These are phyloP conservation scores for Argopecten irradians DNA, from an alignment of 1,140 invertebrate species.

Conservation along the genomic window DNA sequence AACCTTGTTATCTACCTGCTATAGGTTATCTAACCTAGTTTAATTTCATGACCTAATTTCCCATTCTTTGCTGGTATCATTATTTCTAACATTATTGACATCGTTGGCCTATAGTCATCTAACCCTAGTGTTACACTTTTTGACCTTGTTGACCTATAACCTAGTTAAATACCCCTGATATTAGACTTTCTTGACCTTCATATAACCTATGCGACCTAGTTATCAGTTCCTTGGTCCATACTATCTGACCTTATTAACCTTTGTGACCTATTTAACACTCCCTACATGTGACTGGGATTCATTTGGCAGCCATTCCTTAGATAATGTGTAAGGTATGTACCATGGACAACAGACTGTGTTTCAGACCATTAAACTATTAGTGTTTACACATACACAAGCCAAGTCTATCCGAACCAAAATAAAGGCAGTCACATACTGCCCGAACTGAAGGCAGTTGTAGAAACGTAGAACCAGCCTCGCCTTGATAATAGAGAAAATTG, in stretches of 20 bases:
- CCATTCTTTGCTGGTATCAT: no score
- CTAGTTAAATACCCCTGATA: not conserved
- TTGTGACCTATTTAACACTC: no score
- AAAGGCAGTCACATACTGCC: not conserved
- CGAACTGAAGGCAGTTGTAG: no score
- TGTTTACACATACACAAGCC: not conserved
- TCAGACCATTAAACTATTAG: not conserved
- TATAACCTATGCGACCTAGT: not conserved
- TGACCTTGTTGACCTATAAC: not conserved
- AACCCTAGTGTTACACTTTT: not conserved
- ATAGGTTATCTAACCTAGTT: no score
- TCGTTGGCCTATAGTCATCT: not conserved
- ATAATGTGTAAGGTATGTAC: not conserved
- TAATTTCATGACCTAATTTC: no score
- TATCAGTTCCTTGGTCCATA: not conserved
- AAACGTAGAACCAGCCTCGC: not conserved
- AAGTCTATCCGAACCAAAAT: not conserved
- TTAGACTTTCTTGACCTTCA: not conserved
- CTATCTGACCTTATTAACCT: no score
- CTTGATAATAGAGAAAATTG: not conserved
- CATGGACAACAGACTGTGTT: not conserved
- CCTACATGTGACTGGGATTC: no score
- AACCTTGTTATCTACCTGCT: no score
- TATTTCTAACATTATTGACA: not conserved
- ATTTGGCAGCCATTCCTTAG: no score